Evolutionary conservation across 2,888 invertebrate species (phyloP).

Genomic region (Alcis repandata): DNA sequence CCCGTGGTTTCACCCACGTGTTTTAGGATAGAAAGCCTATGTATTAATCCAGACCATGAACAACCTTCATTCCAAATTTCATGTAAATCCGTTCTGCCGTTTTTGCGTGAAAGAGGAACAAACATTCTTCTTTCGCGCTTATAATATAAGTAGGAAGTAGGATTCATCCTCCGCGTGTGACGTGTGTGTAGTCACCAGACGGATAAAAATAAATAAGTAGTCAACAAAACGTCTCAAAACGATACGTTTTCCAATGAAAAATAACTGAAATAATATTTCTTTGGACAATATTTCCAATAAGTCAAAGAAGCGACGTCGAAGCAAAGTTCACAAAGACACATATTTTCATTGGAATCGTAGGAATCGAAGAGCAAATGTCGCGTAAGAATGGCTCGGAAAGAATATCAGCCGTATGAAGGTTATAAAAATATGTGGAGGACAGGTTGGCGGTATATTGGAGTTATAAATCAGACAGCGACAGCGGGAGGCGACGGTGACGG

Average conservation of each 20-base stretch:
- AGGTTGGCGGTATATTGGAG: constrained; percentile 82
- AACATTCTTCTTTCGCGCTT: no score
- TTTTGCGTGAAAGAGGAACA: no score
- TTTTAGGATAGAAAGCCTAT: no score
- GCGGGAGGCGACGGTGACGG: constrained; percentile 61
- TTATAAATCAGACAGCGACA: constrained; percentile 79
- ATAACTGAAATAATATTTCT: background rate
- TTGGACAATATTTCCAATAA: constrained; percentile 1
- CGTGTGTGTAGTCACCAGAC: background rate
- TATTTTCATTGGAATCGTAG: constrained; percentile 40
- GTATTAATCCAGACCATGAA: no score
- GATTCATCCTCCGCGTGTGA: no score
- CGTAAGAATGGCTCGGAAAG: constrained; percentile 52
- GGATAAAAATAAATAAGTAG: background rate
- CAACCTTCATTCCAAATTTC: no score
- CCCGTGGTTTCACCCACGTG: no score
- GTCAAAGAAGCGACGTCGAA: constrained; percentile 8
- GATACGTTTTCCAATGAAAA: background rate
- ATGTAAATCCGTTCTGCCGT: no score
- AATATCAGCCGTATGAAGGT: constrained; percentile 68
- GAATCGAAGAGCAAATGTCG: constrained; percentile 67
- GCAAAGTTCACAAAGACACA: constrained; percentile 20
- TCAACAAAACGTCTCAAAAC: background rate
- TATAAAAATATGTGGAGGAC: constrained; percentile 84
- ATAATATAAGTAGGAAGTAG: no score